Evolutionary conservation across 2,888 invertebrate genomes (phyloP).

Genomic region (Trissoscelio sp.): DNA sequence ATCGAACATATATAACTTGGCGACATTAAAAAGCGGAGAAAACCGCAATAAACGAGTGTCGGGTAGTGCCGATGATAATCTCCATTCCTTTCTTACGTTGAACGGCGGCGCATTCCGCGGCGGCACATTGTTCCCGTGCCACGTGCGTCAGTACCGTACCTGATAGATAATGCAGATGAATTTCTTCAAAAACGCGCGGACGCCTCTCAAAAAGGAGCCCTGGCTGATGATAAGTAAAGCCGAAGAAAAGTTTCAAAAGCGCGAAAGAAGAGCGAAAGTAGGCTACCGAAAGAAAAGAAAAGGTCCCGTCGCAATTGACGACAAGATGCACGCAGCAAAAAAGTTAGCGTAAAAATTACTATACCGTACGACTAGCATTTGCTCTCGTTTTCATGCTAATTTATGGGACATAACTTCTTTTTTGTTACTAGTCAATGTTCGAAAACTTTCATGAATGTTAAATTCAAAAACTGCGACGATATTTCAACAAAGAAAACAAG

Average conservation of each 20-base stretch:
- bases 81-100: conserved; percentile 66
- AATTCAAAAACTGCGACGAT: too few relatives aligned
- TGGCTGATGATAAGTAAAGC: conserved; percentile 48
- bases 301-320: conserved; percentile 51
- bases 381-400: conserved; percentile 27
- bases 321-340: conserved; percentile 49
- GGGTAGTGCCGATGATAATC: conserved; percentile 59
- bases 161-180: conserved; percentile 65
- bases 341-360: conserved; percentile 47
- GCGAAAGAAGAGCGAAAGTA: conserved; percentile 34
- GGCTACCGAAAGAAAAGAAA: conserved; percentile 50
- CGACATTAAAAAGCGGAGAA: conserved; percentile 60
- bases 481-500: not conserved
- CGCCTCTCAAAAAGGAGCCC: conserved; percentile 44
- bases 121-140: conserved; percentile 67
- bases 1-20: conserved; percentile 59
- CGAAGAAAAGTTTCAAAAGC: conserved; percentile 52
- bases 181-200: conserved; percentile 52
- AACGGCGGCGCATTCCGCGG: conserved; percentile 59
- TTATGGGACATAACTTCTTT: conserved; percentile 29
- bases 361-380: conserved; percentile 14
- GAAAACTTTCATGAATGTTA: not conserved
- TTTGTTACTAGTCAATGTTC: not conserved
- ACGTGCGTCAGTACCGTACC: conserved; percentile 65
- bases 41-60: conserved; percentile 62